Base-by-base conservation (phyloP, 1,140 invertebrate species). In the Drosophila lini region DNA sequence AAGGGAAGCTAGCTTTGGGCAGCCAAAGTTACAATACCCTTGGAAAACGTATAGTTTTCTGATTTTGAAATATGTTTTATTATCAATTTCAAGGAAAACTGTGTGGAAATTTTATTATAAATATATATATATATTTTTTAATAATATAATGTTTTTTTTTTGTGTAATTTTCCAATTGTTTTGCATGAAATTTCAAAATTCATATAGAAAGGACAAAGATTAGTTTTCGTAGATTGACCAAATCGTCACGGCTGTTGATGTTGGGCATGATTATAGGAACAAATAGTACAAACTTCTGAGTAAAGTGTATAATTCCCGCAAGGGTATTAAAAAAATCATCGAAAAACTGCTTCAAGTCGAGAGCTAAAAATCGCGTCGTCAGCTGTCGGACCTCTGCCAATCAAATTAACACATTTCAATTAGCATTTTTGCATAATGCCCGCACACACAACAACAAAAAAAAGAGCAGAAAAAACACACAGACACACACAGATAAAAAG, bases 331-430 rank as follows among this genome's bases (percentile, higher is more conserved):
- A 47, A 40, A 62, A 22, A 42, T 11, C 22, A 13, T 11, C 7
- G 11, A 22, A 57, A 78, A 50, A 32, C 55, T 19, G 32, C 44
- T 65, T 38, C 31, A 47, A 52, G 22, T 6, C 44, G 60, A 65
- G 16, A 59, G 47, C 62, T 34, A 62, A 75, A 75, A 77, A 47
- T 60, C 71, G 64, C 52, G 65, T 62, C 40, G 50, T 78, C 64
- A 70, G 63, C 61, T 64, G 55, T 71, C 70, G 67, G 67, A 47
- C 41, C 69, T 60, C 83, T 86, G 83, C 83, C 83, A 86, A 86
- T 83, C 84, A 86, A 86, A 86, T 86, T 86, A 86, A 86, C 84
- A 86, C 83, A 86, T 88, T 80, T 82, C 67, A 80, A 89, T 86
- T 89, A 88, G 68, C 84, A 86, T 86, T 88, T 86, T 62, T 78